phyloP scores from a whole-genome alignment of 2,888 invertebrate genomes.

The Rhimphoctona megacephalus region DNA sequence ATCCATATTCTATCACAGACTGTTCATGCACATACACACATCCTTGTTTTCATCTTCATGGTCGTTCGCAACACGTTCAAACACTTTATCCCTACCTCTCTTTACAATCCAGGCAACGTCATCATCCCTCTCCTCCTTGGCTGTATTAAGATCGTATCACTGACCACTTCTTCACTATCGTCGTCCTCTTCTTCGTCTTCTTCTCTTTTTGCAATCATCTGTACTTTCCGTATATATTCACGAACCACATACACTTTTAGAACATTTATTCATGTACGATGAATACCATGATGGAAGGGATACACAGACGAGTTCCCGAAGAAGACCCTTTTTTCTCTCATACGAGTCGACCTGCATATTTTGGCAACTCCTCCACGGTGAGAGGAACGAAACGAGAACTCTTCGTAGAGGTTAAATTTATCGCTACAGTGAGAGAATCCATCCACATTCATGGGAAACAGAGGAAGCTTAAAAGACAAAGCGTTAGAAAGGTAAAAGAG shows the following conservation, averaged over 20 bases:
- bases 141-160: conserved; percentile 48
- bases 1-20: conserved; percentile 32
- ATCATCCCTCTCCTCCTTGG: conserved; percentile 61
- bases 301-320: conserved; percentile 3
- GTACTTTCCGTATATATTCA: not conserved
- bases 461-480: not conserved
- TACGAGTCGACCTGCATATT: conserved; percentile 68
- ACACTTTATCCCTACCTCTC: conserved; percentile 61
- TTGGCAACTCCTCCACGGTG: conserved; percentile 68
- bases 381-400: conserved; percentile 21
- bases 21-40: conserved; percentile 26
- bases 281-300: conserved; percentile 22
- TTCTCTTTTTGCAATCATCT: conserved; percentile 39
- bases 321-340: conserved; percentile 59
- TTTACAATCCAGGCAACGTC: conserved; percentile 49
- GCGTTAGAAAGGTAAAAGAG: not conserved
- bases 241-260: not conserved
- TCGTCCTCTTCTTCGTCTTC: conserved; percentile 56
- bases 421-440: not conserved
- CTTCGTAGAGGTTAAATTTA: conserved; percentile 3
- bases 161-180: conserved; percentile 32
- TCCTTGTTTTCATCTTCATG: conserved; percentile 29
- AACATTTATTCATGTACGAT: not conserved
- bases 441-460: conserved; percentile 3
- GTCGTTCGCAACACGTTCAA: conserved; percentile 52